Evolutionary conservation across 2,888 invertebrate genomes (phyloP).

Genomic region (Endotricha flammealis): DNA sequence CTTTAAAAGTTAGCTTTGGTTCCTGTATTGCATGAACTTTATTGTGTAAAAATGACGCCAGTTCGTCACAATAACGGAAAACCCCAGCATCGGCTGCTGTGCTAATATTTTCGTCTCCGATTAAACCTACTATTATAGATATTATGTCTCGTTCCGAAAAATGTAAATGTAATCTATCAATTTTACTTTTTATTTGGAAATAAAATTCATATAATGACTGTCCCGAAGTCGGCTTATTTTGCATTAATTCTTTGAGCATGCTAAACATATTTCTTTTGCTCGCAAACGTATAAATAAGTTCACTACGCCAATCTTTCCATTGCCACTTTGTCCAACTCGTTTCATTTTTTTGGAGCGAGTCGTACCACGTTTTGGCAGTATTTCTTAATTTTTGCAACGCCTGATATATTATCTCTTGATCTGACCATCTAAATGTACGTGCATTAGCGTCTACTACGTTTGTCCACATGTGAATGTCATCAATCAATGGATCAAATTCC

Average conservation of each 20-base stretch:
- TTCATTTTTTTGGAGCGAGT: slow-evolving; percentile 13
- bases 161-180: slow-evolving; percentile 14
- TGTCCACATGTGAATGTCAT: too few species aligned
- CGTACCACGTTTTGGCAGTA: slow-evolving; percentile 20
- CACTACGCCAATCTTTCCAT: slow-evolving; percentile 16
- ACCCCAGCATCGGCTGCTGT: slow-evolving; percentile 21
- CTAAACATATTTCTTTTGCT: slow-evolving; percentile 4
- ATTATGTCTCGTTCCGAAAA: slow-evolving; percentile 19
- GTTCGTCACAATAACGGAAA: slow-evolving; percentile 15
- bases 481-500: slow-evolving; percentile 22
- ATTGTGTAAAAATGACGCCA: slow-evolving; percentile 18
- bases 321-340: slow-evolving; percentile 15
- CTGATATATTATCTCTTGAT: slow-evolving; percentile 11
- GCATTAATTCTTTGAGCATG: slow-evolving; percentile 10
- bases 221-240: slow-evolving; percentile 12
- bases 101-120: slow-evolving; percentile 16
- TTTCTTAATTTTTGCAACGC: slow-evolving; percentile 18
- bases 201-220: slow-evolving; percentile 23
- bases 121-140: slow-evolving; percentile 22
- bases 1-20: slow-evolving; percentile 1
- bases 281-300: slow-evolving; percentile 15
- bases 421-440: slow-evolving; percentile 17
- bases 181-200: slow-evolving; percentile 22
- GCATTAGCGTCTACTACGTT: slow-evolving; percentile 19
- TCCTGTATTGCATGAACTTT: slow-evolving; percentile 14